These are phyloP conservation scores for Odontomachus brunneus DNA, from an alignment of 1,140 invertebrate species.

Conservation along the genomic window DNA sequence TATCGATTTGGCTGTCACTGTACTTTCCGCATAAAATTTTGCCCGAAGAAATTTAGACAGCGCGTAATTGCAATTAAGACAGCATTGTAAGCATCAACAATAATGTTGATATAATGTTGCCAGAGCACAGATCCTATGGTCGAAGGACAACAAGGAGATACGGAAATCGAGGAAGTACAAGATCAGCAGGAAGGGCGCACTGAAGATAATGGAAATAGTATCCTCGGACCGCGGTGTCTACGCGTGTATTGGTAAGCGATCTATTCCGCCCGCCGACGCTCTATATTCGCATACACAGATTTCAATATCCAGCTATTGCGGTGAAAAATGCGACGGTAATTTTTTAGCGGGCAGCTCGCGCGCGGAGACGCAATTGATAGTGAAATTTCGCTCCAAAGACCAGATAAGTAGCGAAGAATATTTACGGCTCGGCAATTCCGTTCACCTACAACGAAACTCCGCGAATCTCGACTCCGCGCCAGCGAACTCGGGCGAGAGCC, in stretches of 20 bases:
- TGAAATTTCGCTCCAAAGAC: slow-evolving; percentile 91
- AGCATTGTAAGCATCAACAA: no score
- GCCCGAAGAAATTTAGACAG: neutral
- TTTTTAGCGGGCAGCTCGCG: slow-evolving; percentile 89
- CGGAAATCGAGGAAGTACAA: slow-evolving; percentile 91
- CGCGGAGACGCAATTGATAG: slow-evolving; percentile 90
- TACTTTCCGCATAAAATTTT: neutral
- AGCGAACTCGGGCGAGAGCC: slow-evolving; percentile 81
- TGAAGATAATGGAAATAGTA: slow-evolving; percentile 92
- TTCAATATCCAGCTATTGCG: slow-evolving; percentile 3
- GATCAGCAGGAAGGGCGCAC: slow-evolving; percentile 94
- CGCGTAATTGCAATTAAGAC: neutral
- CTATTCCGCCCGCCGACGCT: slow-evolving; percentile 14
- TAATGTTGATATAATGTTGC: slow-evolving; percentile 1
- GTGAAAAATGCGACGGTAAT: slow-evolving; percentile 43
- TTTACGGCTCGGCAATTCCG: slow-evolving; percentile 82
- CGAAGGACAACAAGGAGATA: slow-evolving; percentile 91
- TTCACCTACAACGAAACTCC: slow-evolving; percentile 81
- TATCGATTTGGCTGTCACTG: neutral
- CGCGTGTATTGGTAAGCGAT: slow-evolving; percentile 89
- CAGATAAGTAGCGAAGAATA: slow-evolving; percentile 92
- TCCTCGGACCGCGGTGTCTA: slow-evolving; percentile 93
- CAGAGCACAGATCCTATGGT: slow-evolving; percentile 91
- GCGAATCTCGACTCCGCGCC: slow-evolving; percentile 79
- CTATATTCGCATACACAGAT: slow-evolving; percentile 5